Evolutionary conservation across 2,797 vertebrate genomes (phyloP), one percentile per base, ranked within the genome.

Genomic region (Momotus momota): DNA sequence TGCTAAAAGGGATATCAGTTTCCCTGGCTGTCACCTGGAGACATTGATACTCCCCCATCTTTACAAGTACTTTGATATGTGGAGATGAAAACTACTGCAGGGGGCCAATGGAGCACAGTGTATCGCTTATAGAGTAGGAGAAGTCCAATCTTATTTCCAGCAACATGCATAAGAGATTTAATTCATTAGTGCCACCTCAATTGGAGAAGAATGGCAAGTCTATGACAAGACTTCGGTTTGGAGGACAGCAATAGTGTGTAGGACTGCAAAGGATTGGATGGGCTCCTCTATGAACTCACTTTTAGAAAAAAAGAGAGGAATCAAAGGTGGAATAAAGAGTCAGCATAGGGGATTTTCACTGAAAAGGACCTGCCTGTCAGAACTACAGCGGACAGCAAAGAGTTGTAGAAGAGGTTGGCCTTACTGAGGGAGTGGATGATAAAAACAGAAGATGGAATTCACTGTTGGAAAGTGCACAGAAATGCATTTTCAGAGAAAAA

Each of bases 21-120:
- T 96, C 91, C 61, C 88, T 96, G 94, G 88, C 94, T 96, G 95
- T 96, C 95, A 97, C 94, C 96, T 97, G 96, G 94, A 96, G 94
- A 96, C 93, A 97, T 74, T 78, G 94, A 97, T 96, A 96, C 48
- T 77, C 84, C 27, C 71, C 48, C 86, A 74, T 88, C 86, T 89
- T 92, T 93, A 71, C 78, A 67, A 87, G 90, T 54, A 93, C 93
- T 93, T 87, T 78, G 91, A 79, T 86, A 90, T 57, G 62, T 64
- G 83, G 80, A 79, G 82, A 84, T 81, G 73, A 84, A 79, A 94
- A 86, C 75, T 88, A 60, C 94, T 91, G 58, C 88, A 83, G 3
- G 17, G 41, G 40, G 40, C 23, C 4, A n/a, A 15, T 22, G 51
- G 35, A 93, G n/a, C 54, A 81, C 54, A 45, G 11, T 10, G 6